Percentiles rank a stretch among this genome's conserved stretches.
Evolutionary conservation across 1,140 invertebrate species (phyloP).

Genomic region (Hyles euphorbiae): DNA sequence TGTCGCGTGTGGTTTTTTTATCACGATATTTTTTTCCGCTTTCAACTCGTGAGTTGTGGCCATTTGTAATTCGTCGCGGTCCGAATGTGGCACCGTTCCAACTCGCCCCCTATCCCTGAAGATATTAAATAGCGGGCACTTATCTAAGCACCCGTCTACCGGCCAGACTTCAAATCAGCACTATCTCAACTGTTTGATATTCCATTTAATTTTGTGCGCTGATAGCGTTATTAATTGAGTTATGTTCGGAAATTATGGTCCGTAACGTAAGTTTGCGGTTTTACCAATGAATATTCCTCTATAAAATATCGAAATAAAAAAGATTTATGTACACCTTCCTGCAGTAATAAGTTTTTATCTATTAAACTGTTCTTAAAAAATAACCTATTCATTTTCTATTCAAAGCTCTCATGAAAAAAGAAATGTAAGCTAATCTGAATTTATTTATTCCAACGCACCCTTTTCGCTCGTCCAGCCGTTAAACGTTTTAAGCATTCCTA

Average conservation of each 20-base stretch:
- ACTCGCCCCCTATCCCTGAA: conserved; percentile 23
- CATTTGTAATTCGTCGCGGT: conserved; percentile 19
- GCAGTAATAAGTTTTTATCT: too few species aligned
- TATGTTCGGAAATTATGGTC: neutral
- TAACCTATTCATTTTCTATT: too few species aligned
- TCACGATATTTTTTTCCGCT: conserved; percentile 14
- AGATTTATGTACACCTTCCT: too few species aligned
- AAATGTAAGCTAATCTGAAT: too few species aligned
- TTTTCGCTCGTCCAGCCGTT: too few species aligned
- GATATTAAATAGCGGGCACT: conserved; percentile 49
- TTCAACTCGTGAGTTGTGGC: conserved; percentile 19
- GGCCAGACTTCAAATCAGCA: conserved; percentile 39
- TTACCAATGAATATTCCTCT: too few species aligned
- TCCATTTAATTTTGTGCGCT: conserved; percentile 31
- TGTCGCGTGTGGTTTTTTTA: neutral
- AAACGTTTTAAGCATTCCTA: too few species aligned
- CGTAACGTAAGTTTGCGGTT: too few species aligned
- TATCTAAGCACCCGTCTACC: conserved; percentile 37
- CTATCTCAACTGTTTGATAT: conserved; percentile 37
- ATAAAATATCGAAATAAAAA: too few species aligned
- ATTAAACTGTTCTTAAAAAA: too few species aligned
- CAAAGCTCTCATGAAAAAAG: too few species aligned
- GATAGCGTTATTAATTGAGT: conserved; percentile 17
- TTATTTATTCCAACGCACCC: too few species aligned
- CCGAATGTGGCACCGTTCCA: conserved; percentile 36